Evolutionary conservation across 2,888 invertebrate genomes (phyloP), one percentile per base, ranked within the genome.

Genomic region (Agapetus fuscipes): DNA sequence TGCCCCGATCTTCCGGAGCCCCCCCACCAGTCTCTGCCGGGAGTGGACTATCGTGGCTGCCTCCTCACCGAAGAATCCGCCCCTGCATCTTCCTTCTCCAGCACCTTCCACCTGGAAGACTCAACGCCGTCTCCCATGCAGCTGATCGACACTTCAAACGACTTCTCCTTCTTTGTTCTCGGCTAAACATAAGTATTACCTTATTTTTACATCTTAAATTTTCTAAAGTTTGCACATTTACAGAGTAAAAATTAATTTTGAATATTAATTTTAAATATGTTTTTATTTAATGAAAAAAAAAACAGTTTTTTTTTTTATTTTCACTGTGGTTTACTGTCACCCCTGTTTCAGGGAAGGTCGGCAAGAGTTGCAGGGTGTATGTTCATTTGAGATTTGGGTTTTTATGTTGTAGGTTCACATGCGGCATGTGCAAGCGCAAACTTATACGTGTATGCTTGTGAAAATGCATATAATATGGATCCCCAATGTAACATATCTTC

Each of bases 151-250:
- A 42, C 42, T 11, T 42, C 42, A 14, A 37, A 31, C n/a, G 41
- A 41, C 30, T 41, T 41, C 20, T 37, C 41, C 3, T 42, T 38
- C 28, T 42, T 37, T 26, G 37, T 38, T 6, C 24, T 42, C n/a
- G 34, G 42, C 6, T 41, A 10, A 24, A 10, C 11, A n/a, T n/a
- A n/a, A n/a, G n/a, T n/a, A n/a, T 20, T 6, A 20, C 20, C 20
- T 20, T 20, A 20, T 9, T 20, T 20, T 20, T 20, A 20, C 20
- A 20, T 6, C 9, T 20, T 20, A 6, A 20, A n/a, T n/a, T n/a
- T n/a, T n/a, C n/a, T n/a, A n/a, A n/a, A n/a, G n/a, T n/a, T n/a
- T n/a, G n/a, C n/a, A n/a, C n/a, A n/a, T n/a, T n/a, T n/a, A n/a
- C n/a, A n/a, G n/a, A n/a, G n/a, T n/a, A n/a, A n/a, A n/a, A 24